Conservation (phyloP, 2,888 invertebrate genomes). For the Drosophila barbarae region DNA sequence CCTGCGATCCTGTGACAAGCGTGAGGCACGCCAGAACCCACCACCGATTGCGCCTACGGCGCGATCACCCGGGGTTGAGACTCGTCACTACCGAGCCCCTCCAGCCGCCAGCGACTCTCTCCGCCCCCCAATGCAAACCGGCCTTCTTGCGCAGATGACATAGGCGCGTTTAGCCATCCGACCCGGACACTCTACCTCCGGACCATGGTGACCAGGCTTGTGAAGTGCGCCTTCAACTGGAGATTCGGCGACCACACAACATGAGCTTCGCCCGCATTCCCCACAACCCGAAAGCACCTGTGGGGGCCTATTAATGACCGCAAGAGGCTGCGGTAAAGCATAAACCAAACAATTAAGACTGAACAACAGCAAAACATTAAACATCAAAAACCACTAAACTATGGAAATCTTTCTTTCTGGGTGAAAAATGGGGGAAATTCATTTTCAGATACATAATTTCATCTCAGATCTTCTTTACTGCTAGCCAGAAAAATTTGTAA, state of each 20-base stretch:
- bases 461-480: not conserved
- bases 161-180: constrained; percentile 49
- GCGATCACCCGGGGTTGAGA: constrained; percentile 24
- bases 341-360: constrained; percentile 40
- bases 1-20: constrained; percentile 27
- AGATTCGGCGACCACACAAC: constrained; percentile 43
- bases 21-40: constrained; percentile 56
- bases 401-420: constrained; percentile 6
- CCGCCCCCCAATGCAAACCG: constrained; percentile 33
- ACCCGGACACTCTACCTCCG: constrained; percentile 10
- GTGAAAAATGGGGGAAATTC: not conserved
- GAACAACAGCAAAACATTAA: constrained; percentile 37
- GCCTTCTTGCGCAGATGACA: constrained; percentile 53
- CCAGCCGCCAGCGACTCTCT: constrained; percentile 48
- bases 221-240: constrained; percentile 42
- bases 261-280: constrained; percentile 33
- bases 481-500: not conserved
- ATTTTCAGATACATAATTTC: not conserved
- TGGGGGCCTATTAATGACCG: constrained; percentile 59
- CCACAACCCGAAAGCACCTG: constrained; percentile 12
- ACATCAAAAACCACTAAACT: constrained; percentile 12
- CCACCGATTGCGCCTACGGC: constrained; percentile 1
- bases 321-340: constrained; percentile 29
- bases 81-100: constrained; percentile 56
- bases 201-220: constrained; percentile 33